Conservation (phyloP, 2,113 vertebrate genomes). For the Cricetomys ansorgei region DNA sequence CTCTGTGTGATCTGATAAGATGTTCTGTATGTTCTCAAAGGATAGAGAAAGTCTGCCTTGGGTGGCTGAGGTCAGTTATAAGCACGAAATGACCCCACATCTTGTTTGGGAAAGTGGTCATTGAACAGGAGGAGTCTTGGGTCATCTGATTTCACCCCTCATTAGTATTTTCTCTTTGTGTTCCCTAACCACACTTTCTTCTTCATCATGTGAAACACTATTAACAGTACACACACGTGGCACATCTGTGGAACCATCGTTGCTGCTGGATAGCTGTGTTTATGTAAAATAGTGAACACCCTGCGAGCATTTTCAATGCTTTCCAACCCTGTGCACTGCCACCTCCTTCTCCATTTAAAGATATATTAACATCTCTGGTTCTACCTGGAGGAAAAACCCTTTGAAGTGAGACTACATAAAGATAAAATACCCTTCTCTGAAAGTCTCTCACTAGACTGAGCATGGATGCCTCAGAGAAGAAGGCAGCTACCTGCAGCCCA, state of each 20-base stretch:
- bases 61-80: not conserved
- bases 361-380: slow-evolving; percentile 51
- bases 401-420: slow-evolving; percentile 47
- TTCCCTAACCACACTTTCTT: slow-evolving; percentile 48
- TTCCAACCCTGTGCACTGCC: not conserved
- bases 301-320: slow-evolving; percentile 62
- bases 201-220: slow-evolving; percentile 56
- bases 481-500: not conserved
- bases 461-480: not conserved
- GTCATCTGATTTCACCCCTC: slow-evolving; percentile 44
- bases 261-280: slow-evolving; percentile 56
- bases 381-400: slow-evolving; percentile 58
- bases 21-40: not conserved
- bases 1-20: not conserved
- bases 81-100: not conserved
- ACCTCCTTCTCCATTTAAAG: slow-evolving; percentile 63
- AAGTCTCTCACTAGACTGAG: not conserved
- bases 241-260: slow-evolving; percentile 57
- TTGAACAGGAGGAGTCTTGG: not conserved
- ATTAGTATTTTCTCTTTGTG: slow-evolving; percentile 58
- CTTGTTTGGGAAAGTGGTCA: not conserved
- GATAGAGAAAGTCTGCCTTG: rapidly evolving
- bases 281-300: slow-evolving; percentile 72
- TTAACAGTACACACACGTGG: not conserved
- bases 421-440: slow-evolving; percentile 51